Evolutionary conservation across 1,140 invertebrate species (phyloP).

Genomic region (Chrysopa pallens): DNA sequence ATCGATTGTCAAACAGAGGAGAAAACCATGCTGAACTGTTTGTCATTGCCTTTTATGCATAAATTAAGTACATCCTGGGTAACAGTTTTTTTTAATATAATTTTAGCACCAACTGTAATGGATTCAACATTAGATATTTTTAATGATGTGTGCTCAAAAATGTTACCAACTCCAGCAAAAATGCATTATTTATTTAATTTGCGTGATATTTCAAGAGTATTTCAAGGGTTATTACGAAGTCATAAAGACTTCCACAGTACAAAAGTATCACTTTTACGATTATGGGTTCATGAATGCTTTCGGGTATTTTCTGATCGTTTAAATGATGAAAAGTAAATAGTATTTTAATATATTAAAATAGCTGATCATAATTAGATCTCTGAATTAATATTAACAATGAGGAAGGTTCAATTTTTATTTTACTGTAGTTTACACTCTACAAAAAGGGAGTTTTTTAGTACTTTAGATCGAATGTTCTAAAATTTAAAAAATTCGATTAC

Average conservation of each 20-base stretch:
- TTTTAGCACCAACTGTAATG: no score
- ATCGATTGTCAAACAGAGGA: no score
- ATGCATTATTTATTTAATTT: conserved; percentile 81
- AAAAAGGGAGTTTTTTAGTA: no score
- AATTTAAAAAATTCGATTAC: no score
- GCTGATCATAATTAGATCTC: no score
- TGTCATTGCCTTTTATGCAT: no score
- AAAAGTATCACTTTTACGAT: conserved; percentile 41
- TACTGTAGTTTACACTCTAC: no score
- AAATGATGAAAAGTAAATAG: conserved; percentile 45
- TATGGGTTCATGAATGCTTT: conserved; percentile 74
- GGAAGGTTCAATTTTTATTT: conserved; percentile 4
- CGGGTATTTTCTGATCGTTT: conserved; percentile 68
- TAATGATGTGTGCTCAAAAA: conserved; percentile 41
- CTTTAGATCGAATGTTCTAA: no score
- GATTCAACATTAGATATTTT: conserved; percentile 40
- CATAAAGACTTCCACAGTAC: conserved; percentile 57
- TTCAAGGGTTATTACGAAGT: conserved; percentile 52
- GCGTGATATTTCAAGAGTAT: conserved; percentile 65
- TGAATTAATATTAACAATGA: conserved; percentile 3
- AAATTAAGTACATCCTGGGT: no score
- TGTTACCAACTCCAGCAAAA: conserved; percentile 71
- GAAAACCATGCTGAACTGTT: no score
- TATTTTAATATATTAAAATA: no score
- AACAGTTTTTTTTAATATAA: no score